Conservation (phyloP, 2,888 invertebrate genomes). For the Caradrina clavipalpis region DNA sequence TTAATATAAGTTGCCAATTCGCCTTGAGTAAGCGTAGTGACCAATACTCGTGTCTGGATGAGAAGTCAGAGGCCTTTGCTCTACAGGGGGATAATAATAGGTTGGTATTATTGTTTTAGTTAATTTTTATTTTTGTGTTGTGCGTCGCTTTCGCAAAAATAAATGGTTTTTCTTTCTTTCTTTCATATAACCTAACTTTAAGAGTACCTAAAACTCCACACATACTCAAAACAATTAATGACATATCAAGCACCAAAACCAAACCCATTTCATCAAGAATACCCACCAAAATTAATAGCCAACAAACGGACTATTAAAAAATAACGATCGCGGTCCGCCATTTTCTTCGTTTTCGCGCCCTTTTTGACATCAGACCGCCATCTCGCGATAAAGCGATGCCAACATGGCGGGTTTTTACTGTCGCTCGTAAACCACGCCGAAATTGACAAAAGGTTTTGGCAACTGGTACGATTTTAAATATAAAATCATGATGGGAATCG, state of each 20-base stretch:
- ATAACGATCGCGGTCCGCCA: slow-evolving; percentile 71
- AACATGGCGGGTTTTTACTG: slow-evolving; percentile 83
- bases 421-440: slow-evolving; percentile 84
- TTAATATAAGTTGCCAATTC: no score
- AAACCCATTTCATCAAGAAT: slow-evolving; percentile 53
- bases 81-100: no score
- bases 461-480: slow-evolving; percentile 85
- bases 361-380: slow-evolving; percentile 78
- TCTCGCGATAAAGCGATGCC: slow-evolving; percentile 77
- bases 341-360: slow-evolving; percentile 76
- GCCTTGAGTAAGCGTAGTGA: no score
- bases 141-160: no score
- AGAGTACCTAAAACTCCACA: background rate
- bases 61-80: no score
- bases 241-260: slow-evolving; percentile 19
- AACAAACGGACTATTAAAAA: slow-evolving; percentile 75
- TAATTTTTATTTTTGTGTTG: no score
- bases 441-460: slow-evolving; percentile 88
- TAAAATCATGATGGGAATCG: slow-evolving; percentile 81
- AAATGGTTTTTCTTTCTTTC: no score
- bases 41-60: no score
- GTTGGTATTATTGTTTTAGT: no score
- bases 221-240: slow-evolving; percentile 31
- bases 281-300: slow-evolving; percentile 69
- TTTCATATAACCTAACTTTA: no score